These are phyloP conservation scores for Passer montanus DNA, from an alignment of 2,113 vertebrate species.

Conservation along the genomic window DNA sequence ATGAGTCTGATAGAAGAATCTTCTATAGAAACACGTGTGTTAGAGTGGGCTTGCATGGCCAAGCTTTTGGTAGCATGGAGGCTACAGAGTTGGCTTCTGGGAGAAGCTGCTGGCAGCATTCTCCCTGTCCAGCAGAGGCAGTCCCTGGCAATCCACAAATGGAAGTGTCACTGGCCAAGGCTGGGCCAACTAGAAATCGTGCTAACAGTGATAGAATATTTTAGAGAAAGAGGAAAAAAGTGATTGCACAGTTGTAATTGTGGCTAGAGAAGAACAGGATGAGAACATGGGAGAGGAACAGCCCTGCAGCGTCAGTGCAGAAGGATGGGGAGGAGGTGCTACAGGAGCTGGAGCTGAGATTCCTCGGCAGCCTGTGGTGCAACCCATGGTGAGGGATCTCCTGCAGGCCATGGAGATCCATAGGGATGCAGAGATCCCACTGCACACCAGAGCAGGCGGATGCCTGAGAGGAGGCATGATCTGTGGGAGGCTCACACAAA, in stretches of 20 bases:
- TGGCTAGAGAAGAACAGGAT: neutral
- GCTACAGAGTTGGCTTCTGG: neutral
- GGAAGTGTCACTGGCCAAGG: neutral
- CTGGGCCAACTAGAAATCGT: neutral
- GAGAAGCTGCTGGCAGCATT: neutral
- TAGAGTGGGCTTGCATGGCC: neutral
- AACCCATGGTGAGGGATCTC: neutral
- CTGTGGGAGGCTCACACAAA: neutral
- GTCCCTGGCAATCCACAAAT: neutral
- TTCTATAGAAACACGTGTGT: neutral
- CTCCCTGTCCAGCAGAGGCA: neutral
- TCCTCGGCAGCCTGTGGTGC: neutral
- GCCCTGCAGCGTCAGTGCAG: neutral
- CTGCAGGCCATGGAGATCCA: neutral
- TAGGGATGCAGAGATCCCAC: neutral
- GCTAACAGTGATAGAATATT: neutral
- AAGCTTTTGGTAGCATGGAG: neutral
- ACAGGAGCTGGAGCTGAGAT: accelerated
- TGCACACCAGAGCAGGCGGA: neutral
- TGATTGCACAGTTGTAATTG: neutral
- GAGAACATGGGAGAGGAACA: neutral
- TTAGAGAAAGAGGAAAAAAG: neutral
- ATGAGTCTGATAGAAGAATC: neutral
- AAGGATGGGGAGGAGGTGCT: neutral
- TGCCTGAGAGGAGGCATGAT: neutral